Percentiles rank a stretch among this genome's conserved stretches.
Evolutionary conservation across 1,140 invertebrate genomes (phyloP).

Genomic region (Brachionus asplanchnoidis): DNA sequence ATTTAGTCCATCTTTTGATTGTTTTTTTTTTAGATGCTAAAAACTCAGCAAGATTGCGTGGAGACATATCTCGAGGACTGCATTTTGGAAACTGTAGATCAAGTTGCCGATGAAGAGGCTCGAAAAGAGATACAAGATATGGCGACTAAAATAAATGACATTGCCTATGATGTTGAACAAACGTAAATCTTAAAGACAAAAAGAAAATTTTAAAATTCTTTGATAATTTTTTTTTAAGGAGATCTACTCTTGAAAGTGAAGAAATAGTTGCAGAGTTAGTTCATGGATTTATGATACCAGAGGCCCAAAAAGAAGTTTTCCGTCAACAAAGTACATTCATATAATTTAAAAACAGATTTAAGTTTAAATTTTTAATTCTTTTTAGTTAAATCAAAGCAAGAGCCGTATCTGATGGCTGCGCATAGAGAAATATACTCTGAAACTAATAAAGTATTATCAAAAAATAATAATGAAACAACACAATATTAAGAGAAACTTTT

Average conservation of each 20-base stretch:
- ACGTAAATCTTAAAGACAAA: conserved; percentile 45
- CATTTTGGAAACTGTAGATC: conserved; percentile 62
- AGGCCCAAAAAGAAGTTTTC: conserved; percentile 57
- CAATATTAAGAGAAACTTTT: not conserved
- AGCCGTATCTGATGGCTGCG: conserved; percentile 29
- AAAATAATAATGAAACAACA: not conserved
- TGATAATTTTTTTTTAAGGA: not conserved
- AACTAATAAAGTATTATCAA: conserved; percentile 22
- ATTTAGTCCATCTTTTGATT: not conserved
- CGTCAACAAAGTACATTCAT: conserved; percentile 51
- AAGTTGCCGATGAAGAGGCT: conserved; percentile 61
- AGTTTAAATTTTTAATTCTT: not conserved
- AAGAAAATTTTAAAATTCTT: not conserved
- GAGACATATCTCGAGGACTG: conserved; percentile 65
- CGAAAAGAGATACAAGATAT: conserved; percentile 59
- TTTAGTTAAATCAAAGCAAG: conserved; percentile 40
- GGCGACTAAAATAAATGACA: conserved; percentile 63
- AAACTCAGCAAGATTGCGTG: conserved; percentile 63
- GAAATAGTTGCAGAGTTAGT: conserved; percentile 64
- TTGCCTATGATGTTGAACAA: conserved; percentile 56
- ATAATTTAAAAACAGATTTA: not conserved
- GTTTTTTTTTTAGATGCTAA: conserved; percentile 55
- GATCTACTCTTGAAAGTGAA: conserved; percentile 55
- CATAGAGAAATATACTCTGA: conserved; percentile 31
- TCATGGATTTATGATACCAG: conserved; percentile 64